Percentiles rank a stretch among this genome's conserved stretches.
These are phyloP conservation scores for Hypsopygia costalis DNA, from an alignment of 2,888 invertebrate genomes.

Conservation along the genomic window DNA sequence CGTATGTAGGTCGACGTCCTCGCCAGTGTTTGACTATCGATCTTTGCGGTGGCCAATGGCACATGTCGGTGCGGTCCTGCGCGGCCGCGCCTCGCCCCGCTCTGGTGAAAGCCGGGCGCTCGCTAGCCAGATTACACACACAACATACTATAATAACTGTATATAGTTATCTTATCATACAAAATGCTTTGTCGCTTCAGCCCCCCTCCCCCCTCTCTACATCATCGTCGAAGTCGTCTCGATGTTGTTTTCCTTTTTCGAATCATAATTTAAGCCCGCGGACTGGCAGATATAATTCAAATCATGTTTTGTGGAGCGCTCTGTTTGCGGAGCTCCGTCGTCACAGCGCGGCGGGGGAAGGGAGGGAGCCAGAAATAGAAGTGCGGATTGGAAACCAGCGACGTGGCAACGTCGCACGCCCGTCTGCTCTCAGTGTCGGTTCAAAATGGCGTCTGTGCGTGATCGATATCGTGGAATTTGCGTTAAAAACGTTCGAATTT, in stretches of 20 bases:
- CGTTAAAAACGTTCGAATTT: constrained; percentile 70
- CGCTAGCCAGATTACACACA: constrained; percentile 44
- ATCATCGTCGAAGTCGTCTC: constrained; percentile 41
- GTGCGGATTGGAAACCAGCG: constrained; percentile 65
- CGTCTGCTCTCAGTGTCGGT: constrained; percentile 69
- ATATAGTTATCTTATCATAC: constrained; percentile 58
- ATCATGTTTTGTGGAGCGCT: constrained; percentile 65
- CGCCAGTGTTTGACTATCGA: constrained; percentile 83
- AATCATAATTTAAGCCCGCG: constrained; percentile 41
- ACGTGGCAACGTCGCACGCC: constrained; percentile 77
- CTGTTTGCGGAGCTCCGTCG: constrained; percentile 61
- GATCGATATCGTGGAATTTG: constrained; percentile 77
- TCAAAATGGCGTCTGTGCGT: constrained; percentile 80
- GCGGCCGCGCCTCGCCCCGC: constrained; percentile 67
- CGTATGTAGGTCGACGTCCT: constrained; percentile 75
- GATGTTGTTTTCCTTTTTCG: constrained; percentile 52
- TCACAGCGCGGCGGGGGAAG: constrained; percentile 46
- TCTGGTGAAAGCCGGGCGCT: constrained; percentile 72
- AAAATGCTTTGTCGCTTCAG: constrained; percentile 37
- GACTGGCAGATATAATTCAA: constrained; percentile 43
- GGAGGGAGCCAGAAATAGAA: constrained; percentile 72
- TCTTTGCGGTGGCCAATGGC: constrained; percentile 82
- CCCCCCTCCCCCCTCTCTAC: constrained; percentile 21
- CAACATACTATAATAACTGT: constrained; percentile 34
- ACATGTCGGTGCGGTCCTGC: constrained; percentile 79